These are phyloP conservation scores for Romanogobio albipinnatus DNA, from an alignment of 2,113 vertebrate species.

Conservation along the genomic window DNA sequence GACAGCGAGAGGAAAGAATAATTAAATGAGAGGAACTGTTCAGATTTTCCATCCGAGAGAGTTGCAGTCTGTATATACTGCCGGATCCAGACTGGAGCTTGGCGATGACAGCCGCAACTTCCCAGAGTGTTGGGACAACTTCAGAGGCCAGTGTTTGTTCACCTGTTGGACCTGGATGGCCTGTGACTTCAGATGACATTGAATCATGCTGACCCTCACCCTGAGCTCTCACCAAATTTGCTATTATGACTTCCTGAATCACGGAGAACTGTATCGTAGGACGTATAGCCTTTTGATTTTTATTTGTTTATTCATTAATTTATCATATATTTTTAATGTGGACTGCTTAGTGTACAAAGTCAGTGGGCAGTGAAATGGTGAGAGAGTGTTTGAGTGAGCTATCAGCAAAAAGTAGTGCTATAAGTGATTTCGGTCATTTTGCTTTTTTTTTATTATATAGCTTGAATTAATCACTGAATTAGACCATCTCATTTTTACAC, in stretches of 20 bases:
- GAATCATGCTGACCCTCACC: slow-evolving; percentile 18
- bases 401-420: neutral
- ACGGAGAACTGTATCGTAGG: neutral
- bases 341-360: neutral
- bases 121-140: slow-evolving; percentile 54
- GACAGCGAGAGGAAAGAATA: slow-evolving; percentile 28
- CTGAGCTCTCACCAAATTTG: slow-evolving; percentile 50
- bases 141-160: slow-evolving; percentile 63
- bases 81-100: slow-evolving; percentile 43
- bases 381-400: neutral
- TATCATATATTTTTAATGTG: neutral
- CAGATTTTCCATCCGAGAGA: slow-evolving; percentile 28
- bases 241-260: slow-evolving; percentile 48
- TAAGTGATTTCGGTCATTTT: neutral
- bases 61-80: neutral
- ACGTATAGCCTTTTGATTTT: neutral
- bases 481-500: neutral
- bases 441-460: neutral
- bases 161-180: slow-evolving; percentile 61
- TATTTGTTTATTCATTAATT: neutral
- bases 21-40: slow-evolving; percentile 40
- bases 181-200: slow-evolving; percentile 45
- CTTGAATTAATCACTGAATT: neutral
- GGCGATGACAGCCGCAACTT: slow-evolving; percentile 59
- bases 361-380: neutral